Evolutionary conservation across 2,888 invertebrate genomes (phyloP).

Genomic region (Steinernema hermaphroditum): DNA sequence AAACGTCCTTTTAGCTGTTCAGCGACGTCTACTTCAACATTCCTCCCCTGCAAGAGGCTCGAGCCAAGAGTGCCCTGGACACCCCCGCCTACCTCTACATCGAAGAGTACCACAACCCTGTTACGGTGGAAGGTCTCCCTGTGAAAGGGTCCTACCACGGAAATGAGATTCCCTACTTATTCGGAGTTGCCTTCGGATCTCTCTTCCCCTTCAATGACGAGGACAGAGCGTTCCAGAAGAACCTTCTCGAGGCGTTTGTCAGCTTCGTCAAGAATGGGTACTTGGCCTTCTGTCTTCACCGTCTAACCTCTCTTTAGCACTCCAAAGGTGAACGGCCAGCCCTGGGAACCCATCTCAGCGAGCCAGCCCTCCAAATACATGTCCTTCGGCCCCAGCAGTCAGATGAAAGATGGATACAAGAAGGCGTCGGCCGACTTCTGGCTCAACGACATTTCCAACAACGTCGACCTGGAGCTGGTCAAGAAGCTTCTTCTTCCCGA

Average conservation of each 20-base stretch:
- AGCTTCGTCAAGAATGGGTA: constrained; percentile 39
- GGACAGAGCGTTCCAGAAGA: constrained; percentile 36
- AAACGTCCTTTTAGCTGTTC: constrained; percentile 34
- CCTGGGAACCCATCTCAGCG: neutral
- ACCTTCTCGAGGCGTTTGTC: constrained; percentile 33
- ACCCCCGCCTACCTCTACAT: constrained; percentile 39
- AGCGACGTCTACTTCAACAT: constrained; percentile 42
- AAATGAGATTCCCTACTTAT: constrained; percentile 40
- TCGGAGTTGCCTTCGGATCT: constrained; percentile 36
- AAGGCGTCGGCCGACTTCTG: neutral
- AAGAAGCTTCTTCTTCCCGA: neutral
- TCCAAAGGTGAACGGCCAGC: neutral
- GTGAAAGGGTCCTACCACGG: constrained; percentile 39
- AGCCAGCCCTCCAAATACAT: neutral
- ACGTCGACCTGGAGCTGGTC: neutral
- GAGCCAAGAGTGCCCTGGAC: constrained; percentile 34
- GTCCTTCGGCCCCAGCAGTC: neutral
- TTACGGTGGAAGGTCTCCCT: constrained; percentile 19
- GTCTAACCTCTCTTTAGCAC: neutral
- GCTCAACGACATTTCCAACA: neutral
- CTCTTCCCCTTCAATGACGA: constrained; percentile 38
- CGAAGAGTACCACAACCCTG: constrained; percentile 2
- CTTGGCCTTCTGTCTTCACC: too few relatives aligned
- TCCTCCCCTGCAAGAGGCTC: constrained; percentile 39
- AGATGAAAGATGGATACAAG: neutral